These are phyloP conservation scores for Penaeus chinensis DNA, from an alignment of 1,140 invertebrate genomes.

Conservation along the genomic window DNA sequence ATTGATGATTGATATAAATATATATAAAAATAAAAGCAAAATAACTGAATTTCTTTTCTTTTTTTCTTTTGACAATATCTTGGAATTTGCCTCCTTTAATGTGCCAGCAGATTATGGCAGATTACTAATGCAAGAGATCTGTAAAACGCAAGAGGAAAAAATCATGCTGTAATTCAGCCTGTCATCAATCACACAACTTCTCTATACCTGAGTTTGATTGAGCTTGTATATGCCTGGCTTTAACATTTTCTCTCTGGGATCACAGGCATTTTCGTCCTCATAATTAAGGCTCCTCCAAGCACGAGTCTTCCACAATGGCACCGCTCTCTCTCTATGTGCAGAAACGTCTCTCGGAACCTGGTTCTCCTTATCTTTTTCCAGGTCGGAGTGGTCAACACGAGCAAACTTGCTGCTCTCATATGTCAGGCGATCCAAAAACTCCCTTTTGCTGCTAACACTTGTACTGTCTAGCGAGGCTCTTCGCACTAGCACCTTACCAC, in stretches of 20 bases:
- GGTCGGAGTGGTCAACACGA: constrained; percentile 42
- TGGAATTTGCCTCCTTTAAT: too few relatives aligned
- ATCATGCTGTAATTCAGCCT: not conserved
- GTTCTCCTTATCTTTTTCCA: constrained; percentile 62
- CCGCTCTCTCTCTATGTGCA: constrained; percentile 30
- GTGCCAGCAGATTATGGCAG: too few relatives aligned
- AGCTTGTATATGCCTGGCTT: constrained; percentile 60
- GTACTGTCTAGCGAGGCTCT: constrained; percentile 52
- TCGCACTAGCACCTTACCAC: constrained; percentile 44
- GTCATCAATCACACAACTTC: too few relatives aligned
- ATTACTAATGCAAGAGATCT: too few relatives aligned
- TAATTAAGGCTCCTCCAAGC: constrained; percentile 61
- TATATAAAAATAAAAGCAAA: too few relatives aligned
- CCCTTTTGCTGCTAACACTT: constrained; percentile 49
- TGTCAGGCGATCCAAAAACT: constrained; percentile 38
- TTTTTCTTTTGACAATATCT: too few relatives aligned
- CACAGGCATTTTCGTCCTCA: constrained; percentile 51
- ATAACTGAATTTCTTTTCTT: too few relatives aligned
- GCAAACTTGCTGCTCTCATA: constrained; percentile 56
- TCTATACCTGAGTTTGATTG: constrained; percentile 56
- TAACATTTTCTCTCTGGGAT: constrained; percentile 49
- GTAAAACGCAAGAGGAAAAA: not conserved
- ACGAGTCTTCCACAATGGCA: constrained; percentile 56
- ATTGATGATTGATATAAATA: too few relatives aligned
- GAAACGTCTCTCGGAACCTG: constrained; percentile 49